Evolutionary conservation across 2,113 vertebrate genomes (phyloP).

Genomic region (Tragelaphus buxtoni): DNA sequence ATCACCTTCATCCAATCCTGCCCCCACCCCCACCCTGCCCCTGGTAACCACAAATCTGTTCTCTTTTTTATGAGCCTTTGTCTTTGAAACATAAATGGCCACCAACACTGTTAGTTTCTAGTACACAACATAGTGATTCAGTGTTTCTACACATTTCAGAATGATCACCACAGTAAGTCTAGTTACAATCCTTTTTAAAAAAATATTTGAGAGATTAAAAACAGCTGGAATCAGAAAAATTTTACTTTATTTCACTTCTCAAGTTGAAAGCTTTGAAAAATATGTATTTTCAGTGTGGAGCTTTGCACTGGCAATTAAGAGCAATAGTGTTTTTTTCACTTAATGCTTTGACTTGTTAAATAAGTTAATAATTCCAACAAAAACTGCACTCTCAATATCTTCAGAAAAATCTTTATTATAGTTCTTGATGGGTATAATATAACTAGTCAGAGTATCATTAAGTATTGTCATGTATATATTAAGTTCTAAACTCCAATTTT

Average conservation of each 20-base stretch:
- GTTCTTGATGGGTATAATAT: neutral
- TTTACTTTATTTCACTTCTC: neutral
- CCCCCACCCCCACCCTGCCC: neutral
- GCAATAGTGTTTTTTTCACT: neutral
- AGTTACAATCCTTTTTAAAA: neutral
- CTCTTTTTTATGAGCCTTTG: neutral
- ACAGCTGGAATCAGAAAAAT: neutral
- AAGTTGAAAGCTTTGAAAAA: slow-evolving; percentile 11
- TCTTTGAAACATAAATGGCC: neutral
- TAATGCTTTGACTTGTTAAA: neutral
- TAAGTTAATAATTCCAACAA: slow-evolving; percentile 10
- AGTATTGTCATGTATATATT: neutral
- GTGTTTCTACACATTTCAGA: neutral
- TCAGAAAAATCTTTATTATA: slow-evolving; percentile 23
- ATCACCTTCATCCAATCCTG: neutral
- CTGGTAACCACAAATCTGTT: too few relatives aligned
- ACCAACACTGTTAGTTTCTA: neutral
- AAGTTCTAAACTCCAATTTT: neutral
- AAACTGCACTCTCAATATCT: neutral
- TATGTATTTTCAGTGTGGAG: neutral
- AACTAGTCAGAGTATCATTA: neutral
- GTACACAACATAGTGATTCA: neutral
- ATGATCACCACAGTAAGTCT: neutral
- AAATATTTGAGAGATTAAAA: neutral
- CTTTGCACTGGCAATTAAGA: slow-evolving; percentile 6